Base-by-base conservation (phyloP, 1,140 invertebrate genomes). In the Pomacea maculata region DNA sequence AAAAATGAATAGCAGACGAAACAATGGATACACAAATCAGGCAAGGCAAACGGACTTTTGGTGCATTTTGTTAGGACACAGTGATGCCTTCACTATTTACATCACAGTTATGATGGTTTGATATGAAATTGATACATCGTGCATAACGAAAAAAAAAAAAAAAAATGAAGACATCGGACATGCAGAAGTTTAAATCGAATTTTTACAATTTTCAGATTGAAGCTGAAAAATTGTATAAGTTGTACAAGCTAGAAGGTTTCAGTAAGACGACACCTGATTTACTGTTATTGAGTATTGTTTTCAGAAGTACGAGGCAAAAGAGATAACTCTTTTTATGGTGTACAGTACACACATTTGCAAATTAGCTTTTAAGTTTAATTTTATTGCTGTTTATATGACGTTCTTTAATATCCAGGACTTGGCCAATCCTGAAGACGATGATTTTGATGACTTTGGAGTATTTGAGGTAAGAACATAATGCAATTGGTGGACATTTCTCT, bases 391-490 rank as follows among this genome's bases (percentile, higher is more conserved):
- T 45, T 45, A 6, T 45, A 45, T 34, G 21, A 17, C 7, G 54
- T 75, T 78, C 8, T 34, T 78, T n/a, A 74, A 34, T 63, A 67
- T 61, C 12, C 75, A 78, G 77, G 64, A 64, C 70, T 64, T 19
- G 17, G 73, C 52, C 29, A 64, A 68, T 21, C 83, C 83, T 64
- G 84, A 87, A 73, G 87, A 88, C 76, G 88, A 89, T 84, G 88
- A 89, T 70, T 88, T 88, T 85, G 85, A 80, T 61, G 88, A 89
- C 19, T 89, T 89, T 86, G 88, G 88, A 70, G 88, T 87, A 25
- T 89, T 89, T 87, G 87, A 89, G 84, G 88, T 87, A 83, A 77
- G 78, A 74, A 5, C 17, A 64, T 57, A 57, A 71, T n/a, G 34
- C 15, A 67, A 21, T 63, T 15, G 21, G n/a, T 61, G 54, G 10